Evolutionary conservation across 2,888 invertebrate species (phyloP).

Genomic region (Nemotelus pantherinus): DNA sequence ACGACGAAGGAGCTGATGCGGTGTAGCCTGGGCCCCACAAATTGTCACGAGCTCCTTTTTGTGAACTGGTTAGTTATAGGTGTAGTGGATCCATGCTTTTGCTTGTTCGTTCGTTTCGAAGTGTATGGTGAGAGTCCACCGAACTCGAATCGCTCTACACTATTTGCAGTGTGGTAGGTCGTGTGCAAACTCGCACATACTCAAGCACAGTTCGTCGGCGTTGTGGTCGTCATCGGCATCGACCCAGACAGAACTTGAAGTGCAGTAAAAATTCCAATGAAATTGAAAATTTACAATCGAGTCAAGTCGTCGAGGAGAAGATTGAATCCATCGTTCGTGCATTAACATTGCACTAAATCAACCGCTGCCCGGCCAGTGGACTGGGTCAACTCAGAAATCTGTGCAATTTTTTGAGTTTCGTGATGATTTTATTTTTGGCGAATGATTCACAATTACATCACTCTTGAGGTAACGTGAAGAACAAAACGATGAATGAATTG

Average conservation of each 20-base stretch:
- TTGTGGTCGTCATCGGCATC: background rate
- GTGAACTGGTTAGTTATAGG: constrained; percentile 27
- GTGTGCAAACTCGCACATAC: constrained; percentile 16
- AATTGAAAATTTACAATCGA: constrained; percentile 40
- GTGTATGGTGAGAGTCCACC: constrained; percentile 8
- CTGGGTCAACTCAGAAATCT: no score
- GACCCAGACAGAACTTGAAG: constrained; percentile 40
- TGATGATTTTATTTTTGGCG: no score
- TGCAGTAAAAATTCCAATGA: constrained; percentile 41
- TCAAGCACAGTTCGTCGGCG: background rate
- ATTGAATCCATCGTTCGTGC: no score
- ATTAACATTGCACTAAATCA: no score
- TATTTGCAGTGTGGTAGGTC: constrained; percentile 39
- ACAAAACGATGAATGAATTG: no score
- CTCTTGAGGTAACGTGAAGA: no score
- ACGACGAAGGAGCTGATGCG: background rate
- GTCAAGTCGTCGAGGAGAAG: background rate
- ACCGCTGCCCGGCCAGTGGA: no score
- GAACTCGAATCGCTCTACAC: background rate
- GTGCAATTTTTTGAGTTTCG: no score
- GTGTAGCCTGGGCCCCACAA: background rate
- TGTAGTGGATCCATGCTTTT: background rate
- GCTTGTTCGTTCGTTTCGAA: background rate
- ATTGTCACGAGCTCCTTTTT: constrained; percentile 30
- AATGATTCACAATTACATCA: no score